Evolutionary conservation across 2,888 invertebrate genomes (phyloP).

Genomic region (Aethes cnicana): DNA sequence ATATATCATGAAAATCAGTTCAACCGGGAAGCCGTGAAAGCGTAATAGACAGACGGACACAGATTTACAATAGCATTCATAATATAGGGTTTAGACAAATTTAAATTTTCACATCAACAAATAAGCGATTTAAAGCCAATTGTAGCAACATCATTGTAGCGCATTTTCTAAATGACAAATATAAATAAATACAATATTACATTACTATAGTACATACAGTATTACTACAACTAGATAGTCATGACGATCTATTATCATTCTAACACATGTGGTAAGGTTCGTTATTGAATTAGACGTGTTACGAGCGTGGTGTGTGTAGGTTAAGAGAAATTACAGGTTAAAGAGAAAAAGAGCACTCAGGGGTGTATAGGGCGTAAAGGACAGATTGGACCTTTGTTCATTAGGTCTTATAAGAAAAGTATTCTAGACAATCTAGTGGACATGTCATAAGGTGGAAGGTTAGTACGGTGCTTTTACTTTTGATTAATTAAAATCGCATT

Average conservation of each 20-base stretch:
- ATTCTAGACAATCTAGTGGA: not conserved
- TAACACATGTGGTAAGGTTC: slow-evolving; percentile 8
- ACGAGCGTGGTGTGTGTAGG: slow-evolving; percentile 42
- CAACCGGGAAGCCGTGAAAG: too few species aligned
- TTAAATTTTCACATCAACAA: not conserved
- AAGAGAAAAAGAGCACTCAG: slow-evolving; percentile 68
- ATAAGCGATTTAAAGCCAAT: slow-evolving; percentile 14
- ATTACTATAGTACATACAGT: slow-evolving; percentile 9
- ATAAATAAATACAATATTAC: not conserved
- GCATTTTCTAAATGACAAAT: slow-evolving; percentile 2
- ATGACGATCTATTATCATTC: slow-evolving; percentile 9
- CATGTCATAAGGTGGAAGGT: slow-evolving; percentile 9
- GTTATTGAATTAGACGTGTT: slow-evolving; percentile 17
- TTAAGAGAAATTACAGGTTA: slow-evolving; percentile 57
- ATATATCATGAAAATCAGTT: too few species aligned
- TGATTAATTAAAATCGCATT: not conserved
- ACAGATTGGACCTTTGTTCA: slow-evolving; percentile 8
- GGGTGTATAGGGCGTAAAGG: slow-evolving; percentile 38
- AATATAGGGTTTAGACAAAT: too few species aligned
- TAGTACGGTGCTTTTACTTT: slow-evolving; percentile 21
- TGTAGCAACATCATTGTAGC: slow-evolving; percentile 14
- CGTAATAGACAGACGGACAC: too few species aligned
- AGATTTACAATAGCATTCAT: too few species aligned
- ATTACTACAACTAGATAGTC: slow-evolving; percentile 23
- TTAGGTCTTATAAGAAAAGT: slow-evolving; percentile 11